phyloP scores from a whole-genome alignment of 2,888 invertebrate species.

The Troides helena region DNA sequence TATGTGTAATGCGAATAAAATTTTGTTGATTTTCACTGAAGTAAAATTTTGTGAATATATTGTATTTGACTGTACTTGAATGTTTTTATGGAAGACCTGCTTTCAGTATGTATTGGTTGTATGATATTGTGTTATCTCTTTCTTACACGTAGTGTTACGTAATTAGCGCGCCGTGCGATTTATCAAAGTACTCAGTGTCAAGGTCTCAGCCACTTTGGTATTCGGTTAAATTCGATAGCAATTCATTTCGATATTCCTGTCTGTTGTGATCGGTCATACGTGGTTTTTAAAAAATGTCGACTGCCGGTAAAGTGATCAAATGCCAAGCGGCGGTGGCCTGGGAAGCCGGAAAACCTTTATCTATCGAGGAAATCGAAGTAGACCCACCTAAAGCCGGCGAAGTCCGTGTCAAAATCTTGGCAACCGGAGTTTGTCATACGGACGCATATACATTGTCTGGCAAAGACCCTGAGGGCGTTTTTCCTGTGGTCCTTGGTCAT shows the following conservation, averaged over 20 bases:
- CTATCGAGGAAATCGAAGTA: slow-evolving; percentile 95
- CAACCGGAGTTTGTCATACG: slow-evolving; percentile 94
- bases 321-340: slow-evolving; percentile 98
- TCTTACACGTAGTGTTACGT: slow-evolving; percentile 11
- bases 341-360: slow-evolving; percentile 93
- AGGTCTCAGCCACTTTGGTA: slow-evolving; percentile 20
- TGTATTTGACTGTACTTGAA: background rate
- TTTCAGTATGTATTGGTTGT: background rate
- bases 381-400: slow-evolving; percentile 96
- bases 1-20: background rate
- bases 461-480: slow-evolving; percentile 93
- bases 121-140: background rate
- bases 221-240: slow-evolving; percentile 9
- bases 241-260: slow-evolving; percentile 45
- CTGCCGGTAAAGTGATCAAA: slow-evolving; percentile 85
- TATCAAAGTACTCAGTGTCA: slow-evolving; percentile 19
- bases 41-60: background rate
- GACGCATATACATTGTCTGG: slow-evolving; percentile 95
- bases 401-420: slow-evolving; percentile 89
- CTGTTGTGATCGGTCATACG: slow-evolving; percentile 31
- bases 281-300: slow-evolving; percentile 55
- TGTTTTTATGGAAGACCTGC: background rate
- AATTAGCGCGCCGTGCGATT: slow-evolving; percentile 16
- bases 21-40: background rate
- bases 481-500: slow-evolving; percentile 96